These are phyloP conservation scores for Therioaphis trifolii DNA, from an alignment of 2,888 invertebrate species.

Conservation along the genomic window DNA sequence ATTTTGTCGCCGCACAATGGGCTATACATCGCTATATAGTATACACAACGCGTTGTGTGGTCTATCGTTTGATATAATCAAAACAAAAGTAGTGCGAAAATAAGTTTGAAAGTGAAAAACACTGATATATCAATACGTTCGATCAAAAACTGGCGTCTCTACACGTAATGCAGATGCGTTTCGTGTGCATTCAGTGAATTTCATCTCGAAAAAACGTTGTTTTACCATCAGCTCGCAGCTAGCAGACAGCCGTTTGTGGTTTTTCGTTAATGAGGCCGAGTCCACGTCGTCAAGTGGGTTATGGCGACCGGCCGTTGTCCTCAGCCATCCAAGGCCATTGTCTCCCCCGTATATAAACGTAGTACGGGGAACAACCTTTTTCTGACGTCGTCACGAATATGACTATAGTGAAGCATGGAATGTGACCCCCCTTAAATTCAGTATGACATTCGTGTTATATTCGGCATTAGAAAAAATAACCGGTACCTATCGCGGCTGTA, in stretches of 20 bases:
- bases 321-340: constrained; percentile 38
- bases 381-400: not conserved
- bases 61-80: not conserved
- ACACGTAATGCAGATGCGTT: not conserved
- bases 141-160: not conserved
- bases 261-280: not conserved
- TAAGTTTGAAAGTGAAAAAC: not conserved
- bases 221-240: not conserved
- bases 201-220: not conserved
- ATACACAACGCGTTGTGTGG: not conserved
- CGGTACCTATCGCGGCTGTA: not conserved
- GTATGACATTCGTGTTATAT: not conserved
- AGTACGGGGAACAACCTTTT: constrained; percentile 6
- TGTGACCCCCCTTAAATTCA: constrained; percentile 3
- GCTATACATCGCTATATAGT: not conserved
- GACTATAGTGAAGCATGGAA: not conserved
- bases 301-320: constrained; percentile 35
- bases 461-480: not conserved
- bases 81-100: not conserved
- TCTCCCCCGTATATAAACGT: not conserved
- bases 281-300: constrained; percentile 38
- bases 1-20: too few relatives aligned
- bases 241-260: not conserved
- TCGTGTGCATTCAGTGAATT: not conserved
- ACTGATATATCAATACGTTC: not conserved